Evolutionary conservation across 2,888 invertebrate species (phyloP).

Genomic region (Adelognathus sp.): DNA sequence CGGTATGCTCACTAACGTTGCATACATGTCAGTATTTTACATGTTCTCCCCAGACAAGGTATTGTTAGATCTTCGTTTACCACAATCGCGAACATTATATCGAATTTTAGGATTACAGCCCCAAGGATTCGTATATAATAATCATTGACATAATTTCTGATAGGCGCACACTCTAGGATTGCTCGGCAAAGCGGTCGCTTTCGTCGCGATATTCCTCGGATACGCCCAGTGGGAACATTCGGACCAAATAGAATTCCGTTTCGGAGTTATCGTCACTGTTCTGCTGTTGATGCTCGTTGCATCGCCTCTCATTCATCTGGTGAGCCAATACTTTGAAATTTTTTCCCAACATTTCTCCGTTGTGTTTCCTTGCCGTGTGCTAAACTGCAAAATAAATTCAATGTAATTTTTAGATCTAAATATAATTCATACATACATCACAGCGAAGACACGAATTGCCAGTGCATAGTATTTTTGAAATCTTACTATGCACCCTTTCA

Average conservation of each 20-base stretch:
- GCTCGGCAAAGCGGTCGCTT: constrained; percentile 83
- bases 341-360: not conserved
- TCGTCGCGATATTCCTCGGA: constrained; percentile 84
- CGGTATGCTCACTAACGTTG: constrained; percentile 87
- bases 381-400: too few relatives aligned
- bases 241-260: constrained; percentile 85
- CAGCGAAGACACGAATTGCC: too few relatives aligned
- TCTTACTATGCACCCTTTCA: too few relatives aligned
- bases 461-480: too few relatives aligned
- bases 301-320: constrained; percentile 87
- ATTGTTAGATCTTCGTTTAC: constrained; percentile 42
- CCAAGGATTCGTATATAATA: constrained; percentile 29
- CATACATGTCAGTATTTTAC: constrained; percentile 87
- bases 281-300: constrained; percentile 87
- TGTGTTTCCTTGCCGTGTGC: too few relatives aligned
- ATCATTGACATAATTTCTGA: constrained; percentile 40
- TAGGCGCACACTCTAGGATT: constrained; percentile 66
- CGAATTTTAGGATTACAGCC: not conserved
- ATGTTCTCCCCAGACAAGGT: constrained; percentile 83
- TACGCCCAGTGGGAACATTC: constrained; percentile 87
- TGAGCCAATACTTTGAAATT: constrained; percentile 79
- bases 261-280: constrained; percentile 87
- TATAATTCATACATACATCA: too few relatives aligned
- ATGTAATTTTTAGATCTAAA: not conserved
- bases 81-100: not conserved